phyloP scores from a whole-genome alignment of 2,797 vertebrate genomes.

The Tragelaphus eurycerus region DNA sequence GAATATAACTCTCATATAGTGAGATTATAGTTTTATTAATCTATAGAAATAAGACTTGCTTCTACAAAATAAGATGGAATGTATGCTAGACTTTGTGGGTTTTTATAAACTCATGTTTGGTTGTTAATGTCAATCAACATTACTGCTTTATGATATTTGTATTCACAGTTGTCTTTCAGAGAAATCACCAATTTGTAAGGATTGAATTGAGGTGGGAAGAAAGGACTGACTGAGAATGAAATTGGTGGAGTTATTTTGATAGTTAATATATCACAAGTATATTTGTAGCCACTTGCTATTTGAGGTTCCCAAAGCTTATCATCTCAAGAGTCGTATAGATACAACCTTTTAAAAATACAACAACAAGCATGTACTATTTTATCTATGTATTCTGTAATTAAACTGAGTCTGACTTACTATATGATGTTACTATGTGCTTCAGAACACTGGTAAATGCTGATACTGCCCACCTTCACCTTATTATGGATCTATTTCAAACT shows the following conservation, averaged over 20 bases:
- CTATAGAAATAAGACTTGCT: slow-evolving; percentile 26
- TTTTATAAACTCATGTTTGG: background rate
- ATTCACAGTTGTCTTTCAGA: slow-evolving; percentile 69
- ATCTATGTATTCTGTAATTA: background rate
- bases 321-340: background rate
- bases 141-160: slow-evolving; percentile 54
- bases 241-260: slow-evolving; percentile 28
- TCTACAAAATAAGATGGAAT: background rate
- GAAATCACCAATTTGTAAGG: slow-evolving; percentile 58
- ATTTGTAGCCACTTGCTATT: background rate
- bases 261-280: slow-evolving; percentile 40
- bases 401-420: background rate
- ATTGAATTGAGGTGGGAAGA: slow-evolving; percentile 63
- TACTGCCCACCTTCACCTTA: background rate
- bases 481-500: background rate
- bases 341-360: background rate
- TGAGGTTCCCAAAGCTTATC: slow-evolving; percentile 9
- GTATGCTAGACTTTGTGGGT: slow-evolving; percentile 16
- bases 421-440: background rate
- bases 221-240: slow-evolving; percentile 32
- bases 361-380: background rate
- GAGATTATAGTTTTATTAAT: background rate
- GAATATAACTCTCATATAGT: background rate
- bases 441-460: background rate
- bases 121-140: slow-evolving; percentile 35